phyloP scores from a whole-genome alignment of 2,113 vertebrate species.

The Sapayoa aenigma region DNA sequence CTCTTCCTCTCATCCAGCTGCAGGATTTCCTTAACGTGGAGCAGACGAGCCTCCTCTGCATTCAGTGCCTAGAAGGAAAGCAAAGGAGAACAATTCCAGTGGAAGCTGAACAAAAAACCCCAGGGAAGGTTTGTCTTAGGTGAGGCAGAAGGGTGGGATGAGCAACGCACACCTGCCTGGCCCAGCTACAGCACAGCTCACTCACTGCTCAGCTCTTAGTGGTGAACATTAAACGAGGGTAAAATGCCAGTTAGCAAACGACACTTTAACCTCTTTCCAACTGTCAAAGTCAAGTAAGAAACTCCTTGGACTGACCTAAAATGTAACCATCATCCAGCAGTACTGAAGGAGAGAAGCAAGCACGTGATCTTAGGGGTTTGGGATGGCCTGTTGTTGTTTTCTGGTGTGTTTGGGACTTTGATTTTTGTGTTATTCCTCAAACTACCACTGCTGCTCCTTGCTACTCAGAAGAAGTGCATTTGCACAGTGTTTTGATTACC shows the following conservation, averaged over 20 bases:
- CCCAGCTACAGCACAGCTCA: not conserved
- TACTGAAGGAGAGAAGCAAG: not conserved
- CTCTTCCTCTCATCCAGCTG: constrained; percentile 92
- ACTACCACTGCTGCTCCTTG: not conserved
- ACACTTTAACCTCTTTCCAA: not conserved
- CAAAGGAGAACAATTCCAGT: not conserved
- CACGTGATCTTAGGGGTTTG: not conserved
- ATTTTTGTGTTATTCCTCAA: not conserved
- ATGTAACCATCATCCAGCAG: not conserved
- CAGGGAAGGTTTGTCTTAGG: not conserved
- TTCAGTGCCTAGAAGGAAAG: constrained; percentile 81
- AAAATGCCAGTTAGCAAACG: not conserved
- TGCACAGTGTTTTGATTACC: not conserved
- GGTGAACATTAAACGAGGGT: not conserved
- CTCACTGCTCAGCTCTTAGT: not conserved
- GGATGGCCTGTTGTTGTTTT: not conserved
- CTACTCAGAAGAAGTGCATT: not conserved
- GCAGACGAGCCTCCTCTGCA: constrained; percentile 90
- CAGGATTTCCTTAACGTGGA: constrained; percentile 86
- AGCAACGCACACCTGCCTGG: no score
- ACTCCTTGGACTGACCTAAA: not conserved
- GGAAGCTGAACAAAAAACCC: not conserved
- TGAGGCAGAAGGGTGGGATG: no score
- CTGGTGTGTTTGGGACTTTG: not conserved
- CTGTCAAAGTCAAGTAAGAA: not conserved